Conservation (phyloP, 1,140 invertebrate genomes). For the Octopus bimaculoides region DNA sequence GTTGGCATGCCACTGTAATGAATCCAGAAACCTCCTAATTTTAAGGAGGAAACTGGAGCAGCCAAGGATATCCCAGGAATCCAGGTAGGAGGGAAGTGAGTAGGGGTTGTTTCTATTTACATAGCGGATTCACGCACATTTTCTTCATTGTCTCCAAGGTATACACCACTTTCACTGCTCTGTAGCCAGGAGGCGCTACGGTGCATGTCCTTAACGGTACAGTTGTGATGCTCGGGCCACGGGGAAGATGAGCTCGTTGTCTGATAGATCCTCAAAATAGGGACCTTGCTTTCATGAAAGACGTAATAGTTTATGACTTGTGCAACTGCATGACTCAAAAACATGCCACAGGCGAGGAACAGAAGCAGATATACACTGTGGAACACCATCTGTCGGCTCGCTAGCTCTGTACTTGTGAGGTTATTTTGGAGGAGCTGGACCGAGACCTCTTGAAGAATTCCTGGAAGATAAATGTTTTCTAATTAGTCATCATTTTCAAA, state of each 20-base stretch:
- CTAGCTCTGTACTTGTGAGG: slow-evolving; percentile 4
- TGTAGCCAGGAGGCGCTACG: slow-evolving; percentile 40
- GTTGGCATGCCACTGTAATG: background rate
- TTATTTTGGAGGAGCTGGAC: slow-evolving; percentile 12
- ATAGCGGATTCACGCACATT: slow-evolving; percentile 24
- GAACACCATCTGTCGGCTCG: slow-evolving; percentile 12
- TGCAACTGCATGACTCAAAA: slow-evolving; percentile 1
- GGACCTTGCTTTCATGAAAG: slow-evolving; percentile 13
- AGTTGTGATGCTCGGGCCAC: slow-evolving; percentile 12
- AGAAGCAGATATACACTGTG: slow-evolving; percentile 11
- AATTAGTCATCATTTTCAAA: too few species aligned
- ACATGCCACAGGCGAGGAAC: slow-evolving; percentile 8
- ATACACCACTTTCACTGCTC: slow-evolving; percentile 45
- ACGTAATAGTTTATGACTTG: slow-evolving; percentile 13
- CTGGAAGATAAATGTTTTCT: background rate
- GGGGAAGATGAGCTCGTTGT: slow-evolving; percentile 15
- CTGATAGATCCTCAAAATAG: slow-evolving; percentile 12
- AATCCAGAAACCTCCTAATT: background rate
- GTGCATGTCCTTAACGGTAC: slow-evolving; percentile 27
- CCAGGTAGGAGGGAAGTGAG: background rate
- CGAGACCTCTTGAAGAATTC: slow-evolving; percentile 9
- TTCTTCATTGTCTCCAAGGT: slow-evolving; percentile 40
- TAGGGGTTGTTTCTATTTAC: slow-evolving; percentile 1
- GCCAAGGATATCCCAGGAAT: background rate
- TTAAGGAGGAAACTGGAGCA: background rate